Conservation (phyloP, 2,888 invertebrate species). For the Oligia latruncula region DNA sequence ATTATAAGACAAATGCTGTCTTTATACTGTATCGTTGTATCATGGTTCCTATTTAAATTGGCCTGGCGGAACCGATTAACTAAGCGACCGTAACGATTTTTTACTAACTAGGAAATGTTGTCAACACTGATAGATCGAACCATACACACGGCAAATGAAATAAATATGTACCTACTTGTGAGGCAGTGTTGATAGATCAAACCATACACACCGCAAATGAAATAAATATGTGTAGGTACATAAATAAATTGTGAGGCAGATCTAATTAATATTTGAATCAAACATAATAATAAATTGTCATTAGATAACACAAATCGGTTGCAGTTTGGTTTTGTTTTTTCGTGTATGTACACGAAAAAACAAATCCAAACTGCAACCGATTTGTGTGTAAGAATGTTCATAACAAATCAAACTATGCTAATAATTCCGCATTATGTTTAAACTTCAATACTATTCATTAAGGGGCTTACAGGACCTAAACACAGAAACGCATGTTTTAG, state of each 20-base stretch:
- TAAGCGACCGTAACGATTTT: neutral
- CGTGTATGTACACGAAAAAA: no score
- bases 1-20: neutral
- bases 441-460: neutral
- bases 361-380: no score
- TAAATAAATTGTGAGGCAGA: neutral
- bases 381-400: neutral
- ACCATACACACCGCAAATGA: neutral
- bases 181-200: neutral
- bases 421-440: neutral
- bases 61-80: neutral
- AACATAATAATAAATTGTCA: conserved; percentile 6
- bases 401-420: neutral
- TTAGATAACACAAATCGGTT: neutral
- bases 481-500: no score
- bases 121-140: neutral
- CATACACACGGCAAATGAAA: neutral
- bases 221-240: no score
- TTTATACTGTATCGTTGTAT: neutral
- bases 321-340: neutral
- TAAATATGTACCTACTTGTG: neutral
- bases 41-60: neutral
- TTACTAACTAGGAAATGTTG: neutral
- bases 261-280: conserved; percentile 1
- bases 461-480: no score